Percentiles rank a stretch among this genome's conserved stretches.
Conservation (phyloP, 2,113 vertebrate species). For the Mesitornis unicolor region DNA sequence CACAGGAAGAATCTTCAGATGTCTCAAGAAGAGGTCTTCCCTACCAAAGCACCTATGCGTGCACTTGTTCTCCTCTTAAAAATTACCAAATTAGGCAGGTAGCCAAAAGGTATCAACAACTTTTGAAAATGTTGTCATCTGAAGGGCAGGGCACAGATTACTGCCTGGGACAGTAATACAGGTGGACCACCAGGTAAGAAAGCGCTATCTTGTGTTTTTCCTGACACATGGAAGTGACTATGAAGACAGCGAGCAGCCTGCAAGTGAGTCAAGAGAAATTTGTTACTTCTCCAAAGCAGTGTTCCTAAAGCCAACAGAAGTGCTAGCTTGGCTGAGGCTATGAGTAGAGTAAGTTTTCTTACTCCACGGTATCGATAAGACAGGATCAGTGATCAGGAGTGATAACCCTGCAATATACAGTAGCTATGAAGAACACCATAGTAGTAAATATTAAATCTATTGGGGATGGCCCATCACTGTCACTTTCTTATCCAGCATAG, state of each 20-base stretch:
- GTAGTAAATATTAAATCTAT: not conserved
- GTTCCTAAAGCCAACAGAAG: not conserved
- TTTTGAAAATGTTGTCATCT: not conserved
- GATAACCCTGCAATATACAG: not conserved
- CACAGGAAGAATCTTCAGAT: not conserved
- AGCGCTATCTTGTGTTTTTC: not conserved
- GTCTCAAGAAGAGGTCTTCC: not conserved
- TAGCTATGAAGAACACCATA: not conserved
- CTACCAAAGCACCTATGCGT: rapidly evolving
- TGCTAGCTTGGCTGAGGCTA: not conserved
- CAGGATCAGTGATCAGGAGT: not conserved
- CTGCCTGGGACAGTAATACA: not conserved
- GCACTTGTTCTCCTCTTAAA: not conserved
- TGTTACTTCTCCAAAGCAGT: not conserved
- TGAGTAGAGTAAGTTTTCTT: not conserved
- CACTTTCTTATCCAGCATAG: not conserved
- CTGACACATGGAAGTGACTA: not conserved
- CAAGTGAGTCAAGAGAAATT: not conserved
- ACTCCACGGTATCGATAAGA: not conserved
- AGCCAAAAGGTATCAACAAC: not conserved
- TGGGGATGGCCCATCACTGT: not conserved
- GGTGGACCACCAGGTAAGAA: not conserved
- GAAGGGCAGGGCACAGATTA: not conserved
- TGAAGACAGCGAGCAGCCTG: rapidly evolving
- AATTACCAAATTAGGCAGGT: not conserved